Conservation (phyloP, 1,140 invertebrate species). For the Drosophila virilis region DNA sequence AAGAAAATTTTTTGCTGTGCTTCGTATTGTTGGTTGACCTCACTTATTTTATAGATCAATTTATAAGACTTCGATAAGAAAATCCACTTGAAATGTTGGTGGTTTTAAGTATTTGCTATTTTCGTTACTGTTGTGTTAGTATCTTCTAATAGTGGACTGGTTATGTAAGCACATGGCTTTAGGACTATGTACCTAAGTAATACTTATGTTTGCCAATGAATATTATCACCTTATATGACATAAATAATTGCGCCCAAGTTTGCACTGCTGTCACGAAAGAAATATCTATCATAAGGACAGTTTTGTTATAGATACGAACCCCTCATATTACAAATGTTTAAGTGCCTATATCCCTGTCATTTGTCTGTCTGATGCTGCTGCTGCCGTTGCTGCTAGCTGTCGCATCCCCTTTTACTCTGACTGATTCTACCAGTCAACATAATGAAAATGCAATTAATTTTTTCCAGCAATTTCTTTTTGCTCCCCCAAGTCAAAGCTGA, state of each 20-base stretch:
- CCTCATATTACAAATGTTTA: slow-evolving; percentile 37
- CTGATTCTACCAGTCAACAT: slow-evolving; percentile 76
- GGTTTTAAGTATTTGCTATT: slow-evolving; percentile 21
- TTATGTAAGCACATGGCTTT: slow-evolving; percentile 27
- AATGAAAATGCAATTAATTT: slow-evolving; percentile 85
- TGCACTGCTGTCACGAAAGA: slow-evolving; percentile 10
- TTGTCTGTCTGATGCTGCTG: slow-evolving; percentile 66
- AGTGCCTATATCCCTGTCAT: slow-evolving; percentile 75
- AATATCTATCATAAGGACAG: slow-evolving; percentile 47
- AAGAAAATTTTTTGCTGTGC: slow-evolving; percentile 35
- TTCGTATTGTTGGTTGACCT: slow-evolving; percentile 13
- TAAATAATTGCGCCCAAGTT: slow-evolving; percentile 12
- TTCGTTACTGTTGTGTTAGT: neutral
- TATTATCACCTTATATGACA: slow-evolving; percentile 12
- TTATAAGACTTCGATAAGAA: slow-evolving; percentile 54
- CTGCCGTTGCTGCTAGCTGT: slow-evolving; percentile 8
- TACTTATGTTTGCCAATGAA: slow-evolving; percentile 3
- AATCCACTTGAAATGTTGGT: slow-evolving; percentile 18
- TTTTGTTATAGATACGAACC: slow-evolving; percentile 23
- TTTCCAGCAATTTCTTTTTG: slow-evolving; percentile 81
- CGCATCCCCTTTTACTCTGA: slow-evolving; percentile 30
- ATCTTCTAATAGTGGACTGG: slow-evolving; percentile 6
- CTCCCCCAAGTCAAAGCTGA: slow-evolving; percentile 59
- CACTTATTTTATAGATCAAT: slow-evolving; percentile 46
- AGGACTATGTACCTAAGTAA: neutral